Evolutionary conservation across 2,888 invertebrate genomes (phyloP).

Genomic region (Adelphocoris suturalis): DNA sequence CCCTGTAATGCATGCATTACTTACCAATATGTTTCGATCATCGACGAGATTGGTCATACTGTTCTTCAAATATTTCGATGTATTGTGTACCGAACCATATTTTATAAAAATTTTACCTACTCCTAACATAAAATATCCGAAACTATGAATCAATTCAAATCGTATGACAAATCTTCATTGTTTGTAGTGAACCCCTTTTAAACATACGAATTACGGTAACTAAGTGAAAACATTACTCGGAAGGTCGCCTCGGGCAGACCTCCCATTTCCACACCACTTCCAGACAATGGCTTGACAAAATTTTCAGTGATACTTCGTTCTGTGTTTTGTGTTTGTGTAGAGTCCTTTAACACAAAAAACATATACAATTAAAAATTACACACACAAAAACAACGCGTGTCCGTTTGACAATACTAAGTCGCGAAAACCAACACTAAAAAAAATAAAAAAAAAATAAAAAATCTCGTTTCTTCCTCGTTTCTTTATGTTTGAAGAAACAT

Average conservation of each 20-base stretch:
- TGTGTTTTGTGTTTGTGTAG: slow-evolving; percentile 64
- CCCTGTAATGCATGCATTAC: too few relatives aligned
- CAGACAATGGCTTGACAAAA: slow-evolving; percentile 56
- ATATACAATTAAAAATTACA: background rate
- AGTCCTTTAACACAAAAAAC: slow-evolving; percentile 60
- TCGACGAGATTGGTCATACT: too few relatives aligned
- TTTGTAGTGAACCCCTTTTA: background rate
- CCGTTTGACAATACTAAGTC: background rate
- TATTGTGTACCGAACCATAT: too few relatives aligned
- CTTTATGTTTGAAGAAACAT: slow-evolving; percentile 7
- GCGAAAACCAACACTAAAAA: background rate
- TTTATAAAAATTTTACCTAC: background rate
- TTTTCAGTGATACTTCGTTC: slow-evolving; percentile 48
- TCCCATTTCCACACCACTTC: background rate
- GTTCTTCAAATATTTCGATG: too few relatives aligned
- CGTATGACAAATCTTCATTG: background rate
- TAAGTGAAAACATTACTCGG: background rate
- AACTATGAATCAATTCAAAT: background rate
- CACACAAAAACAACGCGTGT: slow-evolving; percentile 34
- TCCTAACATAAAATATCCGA: background rate
- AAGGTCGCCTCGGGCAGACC: background rate
- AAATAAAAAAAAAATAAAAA: background rate
- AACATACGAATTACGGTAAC: slow-evolving; percentile 2
- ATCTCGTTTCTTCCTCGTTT: background rate
- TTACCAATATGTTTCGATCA: too few relatives aligned